phyloP scores from a whole-genome alignment of 2,113 vertebrate genomes.

The Prietella phreatophila region DNA sequence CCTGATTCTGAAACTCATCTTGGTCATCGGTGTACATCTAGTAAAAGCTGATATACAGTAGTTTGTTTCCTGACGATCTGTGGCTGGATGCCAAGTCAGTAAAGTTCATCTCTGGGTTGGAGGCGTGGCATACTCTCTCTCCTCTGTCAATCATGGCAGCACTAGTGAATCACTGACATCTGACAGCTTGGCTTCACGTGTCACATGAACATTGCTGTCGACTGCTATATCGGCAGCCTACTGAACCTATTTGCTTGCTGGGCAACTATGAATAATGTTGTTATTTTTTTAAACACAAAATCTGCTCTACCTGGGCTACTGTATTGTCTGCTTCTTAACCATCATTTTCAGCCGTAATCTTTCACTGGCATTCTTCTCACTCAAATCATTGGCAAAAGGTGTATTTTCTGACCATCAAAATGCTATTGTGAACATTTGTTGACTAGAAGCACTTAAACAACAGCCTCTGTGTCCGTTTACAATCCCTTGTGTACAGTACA shows the following conservation, averaged over 20 bases:
- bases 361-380: background rate
- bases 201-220: background rate
- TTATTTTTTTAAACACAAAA: background rate
- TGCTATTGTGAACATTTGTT: background rate
- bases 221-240: background rate
- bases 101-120: background rate
- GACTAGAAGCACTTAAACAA: background rate
- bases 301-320: background rate
- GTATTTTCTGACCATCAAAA: background rate
- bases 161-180: background rate
- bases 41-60: background rate
- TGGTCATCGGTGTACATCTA: background rate
- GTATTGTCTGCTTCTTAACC: background rate
- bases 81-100: background rate
- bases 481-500: background rate
- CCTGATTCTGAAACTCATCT: background rate
- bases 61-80: background rate
- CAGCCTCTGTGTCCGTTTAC: background rate
- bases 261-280: background rate
- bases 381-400: background rate
- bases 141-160: background rate
- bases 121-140: background rate
- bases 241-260: background rate
- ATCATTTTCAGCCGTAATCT: background rate
- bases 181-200: background rate